phyloP scores from a whole-genome alignment of 2,113 vertebrate genomes.

The Trogon melanurus region DNA sequence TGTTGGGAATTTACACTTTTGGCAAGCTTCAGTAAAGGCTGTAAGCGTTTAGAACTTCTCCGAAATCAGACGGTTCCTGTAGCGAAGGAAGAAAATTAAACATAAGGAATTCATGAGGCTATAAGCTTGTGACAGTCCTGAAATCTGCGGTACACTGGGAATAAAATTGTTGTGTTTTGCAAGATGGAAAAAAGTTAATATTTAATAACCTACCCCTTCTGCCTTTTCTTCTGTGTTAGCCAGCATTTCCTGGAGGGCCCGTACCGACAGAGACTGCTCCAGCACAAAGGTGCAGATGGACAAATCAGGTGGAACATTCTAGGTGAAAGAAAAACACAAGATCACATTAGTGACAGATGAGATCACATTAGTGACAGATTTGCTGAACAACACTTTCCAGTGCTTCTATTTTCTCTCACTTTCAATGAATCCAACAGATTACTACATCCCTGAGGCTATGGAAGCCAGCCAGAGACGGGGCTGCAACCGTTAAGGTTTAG shows the following conservation, averaged over 20 bases:
- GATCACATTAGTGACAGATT: not conserved
- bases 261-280: constrained; percentile 94
- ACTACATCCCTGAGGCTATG: not conserved
- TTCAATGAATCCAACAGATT: not conserved
- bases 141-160: not conserved
- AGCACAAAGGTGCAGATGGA: constrained; percentile 97
- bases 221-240: constrained; percentile 91
- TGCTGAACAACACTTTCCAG: not conserved
- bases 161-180: not conserved
- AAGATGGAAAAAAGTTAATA: not conserved
- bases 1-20: not conserved
- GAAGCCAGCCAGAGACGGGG: not conserved
- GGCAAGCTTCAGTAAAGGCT: not conserved
- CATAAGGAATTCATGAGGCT: not conserved
- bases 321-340: constrained; percentile 36
- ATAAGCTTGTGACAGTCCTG: not conserved
- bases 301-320: constrained; percentile 98
- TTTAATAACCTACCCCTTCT: constrained; percentile 88
- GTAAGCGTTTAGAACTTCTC: not conserved
- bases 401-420: not conserved
- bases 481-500: not conserved
- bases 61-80: not conserved
- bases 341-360: not conserved
- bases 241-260: constrained; percentile 96
- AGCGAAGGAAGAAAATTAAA: not conserved